Percentiles rank a stretch among this genome's conserved stretches.
phyloP scores from a whole-genome alignment of 2,888 invertebrate genomes.

The Endotricha flammealis region DNA sequence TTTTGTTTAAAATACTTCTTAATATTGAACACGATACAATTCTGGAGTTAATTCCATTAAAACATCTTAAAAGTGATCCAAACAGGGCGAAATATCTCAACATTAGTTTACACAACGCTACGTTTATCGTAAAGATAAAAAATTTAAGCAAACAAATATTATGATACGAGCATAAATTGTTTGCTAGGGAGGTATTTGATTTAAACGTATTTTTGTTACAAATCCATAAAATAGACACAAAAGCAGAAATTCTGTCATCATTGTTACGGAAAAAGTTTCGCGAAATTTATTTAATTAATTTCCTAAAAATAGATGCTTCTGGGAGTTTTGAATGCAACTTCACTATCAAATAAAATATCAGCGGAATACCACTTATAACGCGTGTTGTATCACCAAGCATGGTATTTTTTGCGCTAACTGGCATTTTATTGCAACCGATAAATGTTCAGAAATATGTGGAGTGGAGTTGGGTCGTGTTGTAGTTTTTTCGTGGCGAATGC shows the following conservation, averaged over 20 bases:
- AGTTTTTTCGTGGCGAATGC: conserved; percentile 35
- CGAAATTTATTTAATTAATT: too few relatives aligned
- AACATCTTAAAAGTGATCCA: conserved; percentile 4
- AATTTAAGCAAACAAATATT: conserved; percentile 7
- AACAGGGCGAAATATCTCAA: conserved; percentile 7
- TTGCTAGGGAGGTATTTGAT: too few relatives aligned
- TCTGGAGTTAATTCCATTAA: background rate
- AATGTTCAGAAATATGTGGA: conserved; percentile 10
- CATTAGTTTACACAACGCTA: conserved; percentile 7
- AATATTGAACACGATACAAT: conserved; percentile 2
- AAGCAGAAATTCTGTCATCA: too few relatives aligned
- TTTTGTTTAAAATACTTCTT: conserved; percentile 4
- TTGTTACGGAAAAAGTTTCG: too few relatives aligned
- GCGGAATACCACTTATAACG: too few relatives aligned
- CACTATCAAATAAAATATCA: too few relatives aligned
- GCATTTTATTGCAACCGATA: background rate
- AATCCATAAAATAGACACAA: too few relatives aligned
- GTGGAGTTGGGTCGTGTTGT: conserved; percentile 23
- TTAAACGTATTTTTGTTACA: too few relatives aligned
- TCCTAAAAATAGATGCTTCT: too few relatives aligned
- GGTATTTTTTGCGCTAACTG: background rate
- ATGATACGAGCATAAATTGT: too few relatives aligned
- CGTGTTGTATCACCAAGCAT: too few relatives aligned
- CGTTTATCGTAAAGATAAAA: conserved; percentile 9
- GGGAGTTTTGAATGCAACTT: too few relatives aligned